Conservation (phyloP, 2,113 vertebrate genomes). For the Fulica atra region DNA sequence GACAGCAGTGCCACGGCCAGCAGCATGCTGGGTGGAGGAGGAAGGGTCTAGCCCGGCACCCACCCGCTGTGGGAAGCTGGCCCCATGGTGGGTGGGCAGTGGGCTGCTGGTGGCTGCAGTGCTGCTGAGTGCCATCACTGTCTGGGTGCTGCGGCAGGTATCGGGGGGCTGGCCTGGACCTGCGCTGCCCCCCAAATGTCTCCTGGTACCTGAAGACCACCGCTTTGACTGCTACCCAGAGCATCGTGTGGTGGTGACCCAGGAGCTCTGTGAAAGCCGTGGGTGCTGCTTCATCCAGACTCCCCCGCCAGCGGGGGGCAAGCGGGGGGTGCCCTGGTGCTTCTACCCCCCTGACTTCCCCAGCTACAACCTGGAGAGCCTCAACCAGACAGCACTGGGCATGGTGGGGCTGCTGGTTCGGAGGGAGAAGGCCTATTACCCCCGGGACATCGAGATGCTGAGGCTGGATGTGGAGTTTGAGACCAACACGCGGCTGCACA, state of each 20-base stretch:
- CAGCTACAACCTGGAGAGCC: slow-evolving; percentile 78
- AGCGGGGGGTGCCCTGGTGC: slow-evolving; percentile 84
- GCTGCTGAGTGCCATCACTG: slow-evolving; percentile 48
- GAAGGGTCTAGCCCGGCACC: background rate
- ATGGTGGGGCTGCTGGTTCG: slow-evolving; percentile 75
- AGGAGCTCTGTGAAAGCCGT: slow-evolving; percentile 81
- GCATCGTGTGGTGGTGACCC: slow-evolving; percentile 76
- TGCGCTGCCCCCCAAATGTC: slow-evolving; percentile 41
- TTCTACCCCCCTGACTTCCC: slow-evolving; percentile 85
- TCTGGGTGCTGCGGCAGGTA: slow-evolving; percentile 61
- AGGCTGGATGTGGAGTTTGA: slow-evolving; percentile 80
- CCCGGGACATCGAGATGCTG: slow-evolving; percentile 78
- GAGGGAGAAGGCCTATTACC: slow-evolving; percentile 82
- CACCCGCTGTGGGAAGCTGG: background rate
- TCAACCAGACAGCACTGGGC: slow-evolving; percentile 75
- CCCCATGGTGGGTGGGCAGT: slow-evolving; percentile 14
- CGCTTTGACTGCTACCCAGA: slow-evolving; percentile 91
- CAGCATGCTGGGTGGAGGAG: background rate
- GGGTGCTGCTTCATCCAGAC: slow-evolving; percentile 84
- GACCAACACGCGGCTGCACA: slow-evolving; percentile 76
- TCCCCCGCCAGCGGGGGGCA: background rate
- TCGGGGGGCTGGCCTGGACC: background rate
- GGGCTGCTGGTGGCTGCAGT: slow-evolving; percentile 13
- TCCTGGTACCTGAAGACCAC: slow-evolving; percentile 63
- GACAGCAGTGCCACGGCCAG: rapidly evolving